A percentile compares a stretch with the other conserved stretches of the same genome.
phyloP scores from a whole-genome alignment of 2,113 vertebrate species.

The Zosterops pallidus region DNA sequence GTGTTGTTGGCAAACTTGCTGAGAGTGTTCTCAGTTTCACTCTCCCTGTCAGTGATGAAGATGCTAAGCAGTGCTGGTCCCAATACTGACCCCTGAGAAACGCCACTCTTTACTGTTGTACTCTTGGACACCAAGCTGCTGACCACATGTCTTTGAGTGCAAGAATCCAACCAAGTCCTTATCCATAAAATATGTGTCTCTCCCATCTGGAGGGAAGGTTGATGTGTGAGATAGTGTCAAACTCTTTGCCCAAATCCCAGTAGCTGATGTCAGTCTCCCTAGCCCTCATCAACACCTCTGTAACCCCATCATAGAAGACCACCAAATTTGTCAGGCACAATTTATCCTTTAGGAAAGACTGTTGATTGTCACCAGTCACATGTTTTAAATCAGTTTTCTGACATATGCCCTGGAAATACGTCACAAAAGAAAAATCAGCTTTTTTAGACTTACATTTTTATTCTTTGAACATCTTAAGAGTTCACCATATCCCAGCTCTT shows the following conservation, averaged over 20 bases:
- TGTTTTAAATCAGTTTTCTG: neutral
- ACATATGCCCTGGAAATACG: neutral
- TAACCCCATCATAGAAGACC: neutral
- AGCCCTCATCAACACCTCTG: neutral
- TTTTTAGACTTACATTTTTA: neutral
- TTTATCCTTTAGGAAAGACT: neutral
- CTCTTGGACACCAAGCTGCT: neutral
- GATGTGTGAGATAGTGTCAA: neutral
- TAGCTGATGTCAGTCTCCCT: neutral
- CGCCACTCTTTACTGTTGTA: neutral
- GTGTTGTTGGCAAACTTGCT: neutral
- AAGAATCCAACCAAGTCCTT: neutral
- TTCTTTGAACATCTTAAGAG: neutral
- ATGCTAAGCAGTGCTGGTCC: neutral
- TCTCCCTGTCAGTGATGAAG: neutral
- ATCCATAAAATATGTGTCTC: neutral
- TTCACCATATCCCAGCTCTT: neutral
- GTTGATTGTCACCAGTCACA: neutral
- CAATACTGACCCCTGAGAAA: neutral
- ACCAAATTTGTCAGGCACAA: neutral
- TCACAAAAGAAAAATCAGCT: neutral
- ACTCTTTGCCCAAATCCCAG: rapidly evolving
- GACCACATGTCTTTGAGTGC: no score
- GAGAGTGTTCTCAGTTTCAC: neutral
- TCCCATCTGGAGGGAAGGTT: neutral